Conservation (phyloP, 2,797 vertebrate species). For the Chiroxiphia lanceolata region DNA sequence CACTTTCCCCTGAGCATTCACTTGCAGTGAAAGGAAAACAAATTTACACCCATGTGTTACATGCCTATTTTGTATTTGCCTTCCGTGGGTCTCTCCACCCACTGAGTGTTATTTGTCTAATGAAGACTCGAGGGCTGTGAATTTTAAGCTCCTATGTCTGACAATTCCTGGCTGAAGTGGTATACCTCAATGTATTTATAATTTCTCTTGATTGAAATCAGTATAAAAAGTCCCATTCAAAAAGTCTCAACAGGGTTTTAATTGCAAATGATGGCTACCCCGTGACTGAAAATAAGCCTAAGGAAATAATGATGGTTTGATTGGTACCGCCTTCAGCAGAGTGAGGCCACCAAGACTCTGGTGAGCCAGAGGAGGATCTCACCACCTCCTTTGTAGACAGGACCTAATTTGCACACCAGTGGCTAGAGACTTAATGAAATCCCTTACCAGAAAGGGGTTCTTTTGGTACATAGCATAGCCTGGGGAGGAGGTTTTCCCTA, state of each 20-base stretch:
- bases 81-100: constrained; percentile 30
- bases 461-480: neutral
- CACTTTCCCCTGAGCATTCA: neutral
- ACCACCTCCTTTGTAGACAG: neutral
- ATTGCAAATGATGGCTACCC: neutral
- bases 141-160: neutral
- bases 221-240: neutral
- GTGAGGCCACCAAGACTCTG: neutral
- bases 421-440: neutral
- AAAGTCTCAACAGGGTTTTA: neutral
- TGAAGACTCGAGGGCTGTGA: constrained; percentile 11
- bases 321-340: neutral
- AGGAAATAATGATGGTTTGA: neutral
- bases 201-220: constrained; percentile 23
- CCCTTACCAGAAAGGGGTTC: neutral
- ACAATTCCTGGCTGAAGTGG: neutral
- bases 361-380: neutral
- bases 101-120: constrained; percentile 37
- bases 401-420: neutral
- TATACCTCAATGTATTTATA: neutral
- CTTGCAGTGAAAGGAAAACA: constrained; percentile 51
- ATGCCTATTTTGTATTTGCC: neutral
- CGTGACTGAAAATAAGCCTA: neutral
- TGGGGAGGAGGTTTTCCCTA: neutral
- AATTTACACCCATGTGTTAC: constrained; percentile 27